phyloP scores from a whole-genome alignment of 2,888 invertebrate genomes.

The Syrphus vitripennis region DNA sequence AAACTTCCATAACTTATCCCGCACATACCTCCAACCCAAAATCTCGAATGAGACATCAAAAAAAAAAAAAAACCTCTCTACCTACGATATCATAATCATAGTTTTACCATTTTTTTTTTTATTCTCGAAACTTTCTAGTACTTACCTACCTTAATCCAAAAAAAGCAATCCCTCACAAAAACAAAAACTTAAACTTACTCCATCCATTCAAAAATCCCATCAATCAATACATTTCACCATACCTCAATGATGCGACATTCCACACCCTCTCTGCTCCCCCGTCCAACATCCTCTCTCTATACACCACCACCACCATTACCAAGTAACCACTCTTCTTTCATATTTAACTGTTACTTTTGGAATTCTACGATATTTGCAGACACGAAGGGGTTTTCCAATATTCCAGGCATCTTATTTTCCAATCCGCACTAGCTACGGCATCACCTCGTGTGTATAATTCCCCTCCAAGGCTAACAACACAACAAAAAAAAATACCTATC shows the following conservation, averaged over 20 bases:
- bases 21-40: no score
- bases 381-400: slow-evolving; percentile 14
- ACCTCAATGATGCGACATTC: slow-evolving; percentile 14
- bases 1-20: no score
- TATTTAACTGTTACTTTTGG: neutral
- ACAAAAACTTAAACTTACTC: neutral
- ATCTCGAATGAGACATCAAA: no score
- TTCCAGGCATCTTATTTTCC: neutral
- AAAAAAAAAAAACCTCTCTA: neutral
- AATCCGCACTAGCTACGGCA: slow-evolving; percentile 25
- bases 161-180: neutral
- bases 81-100: neutral
- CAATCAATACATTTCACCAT: slow-evolving; percentile 31
- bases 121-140: neutral
- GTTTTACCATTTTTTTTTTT: neutral
- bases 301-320: neutral
- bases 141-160: slow-evolving; percentile 9
- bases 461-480: neutral
- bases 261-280: neutral
- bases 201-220: slow-evolving; percentile 35
- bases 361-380: slow-evolving; percentile 68
- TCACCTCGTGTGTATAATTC: slow-evolving; percentile 6
- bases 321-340: neutral
- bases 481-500: neutral
- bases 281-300: neutral